A percentile compares a stretch with the other conserved stretches of the same genome.
Conservation (phyloP, 2,797 vertebrate species). For the Bucorvus abyssinicus region DNA sequence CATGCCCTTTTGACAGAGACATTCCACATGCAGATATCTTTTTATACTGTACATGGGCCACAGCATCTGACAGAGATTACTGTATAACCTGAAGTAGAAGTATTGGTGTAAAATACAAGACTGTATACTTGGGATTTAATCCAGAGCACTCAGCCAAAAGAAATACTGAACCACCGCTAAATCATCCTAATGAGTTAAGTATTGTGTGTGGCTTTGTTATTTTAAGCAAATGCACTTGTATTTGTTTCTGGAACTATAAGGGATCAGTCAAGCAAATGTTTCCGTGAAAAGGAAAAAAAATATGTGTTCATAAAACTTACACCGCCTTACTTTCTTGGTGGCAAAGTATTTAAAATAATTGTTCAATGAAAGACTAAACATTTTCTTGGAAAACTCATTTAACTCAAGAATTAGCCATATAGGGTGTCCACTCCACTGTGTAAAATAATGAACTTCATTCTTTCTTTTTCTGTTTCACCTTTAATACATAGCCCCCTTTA, state of each 20-base stretch:
- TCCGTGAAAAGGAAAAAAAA: slow-evolving; percentile 21
- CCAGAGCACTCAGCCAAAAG: slow-evolving; percentile 50
- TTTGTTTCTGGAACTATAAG: slow-evolving; percentile 53
- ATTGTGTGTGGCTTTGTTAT: slow-evolving; percentile 51
- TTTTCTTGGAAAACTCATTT: slow-evolving; percentile 27
- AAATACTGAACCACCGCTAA: background rate
- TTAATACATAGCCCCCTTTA: background rate
- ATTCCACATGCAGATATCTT: slow-evolving; percentile 5
- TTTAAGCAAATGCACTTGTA: slow-evolving; percentile 41
- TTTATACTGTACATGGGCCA: background rate
- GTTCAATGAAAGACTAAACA: slow-evolving; percentile 51
- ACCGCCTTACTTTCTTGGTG: background rate
- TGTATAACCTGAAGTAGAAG: slow-evolving; percentile 39
- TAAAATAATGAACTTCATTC: background rate
- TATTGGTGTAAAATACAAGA: slow-evolving; percentile 30
- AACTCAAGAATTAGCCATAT: background rate
- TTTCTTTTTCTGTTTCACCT: slow-evolving; percentile 28
- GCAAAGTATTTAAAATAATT: slow-evolving; percentile 55
- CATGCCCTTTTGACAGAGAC: background rate
- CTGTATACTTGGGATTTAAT: slow-evolving; percentile 43
- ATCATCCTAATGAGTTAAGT: slow-evolving; percentile 50
- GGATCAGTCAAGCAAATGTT: slow-evolving; percentile 27
- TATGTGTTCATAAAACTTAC: background rate
- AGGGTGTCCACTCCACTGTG: background rate
- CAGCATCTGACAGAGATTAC: background rate